Percentiles rank a stretch among this genome's conserved stretches.
Conservation (phyloP, 2,113 vertebrate genomes). For the Cyanocitta stelleri region DNA sequence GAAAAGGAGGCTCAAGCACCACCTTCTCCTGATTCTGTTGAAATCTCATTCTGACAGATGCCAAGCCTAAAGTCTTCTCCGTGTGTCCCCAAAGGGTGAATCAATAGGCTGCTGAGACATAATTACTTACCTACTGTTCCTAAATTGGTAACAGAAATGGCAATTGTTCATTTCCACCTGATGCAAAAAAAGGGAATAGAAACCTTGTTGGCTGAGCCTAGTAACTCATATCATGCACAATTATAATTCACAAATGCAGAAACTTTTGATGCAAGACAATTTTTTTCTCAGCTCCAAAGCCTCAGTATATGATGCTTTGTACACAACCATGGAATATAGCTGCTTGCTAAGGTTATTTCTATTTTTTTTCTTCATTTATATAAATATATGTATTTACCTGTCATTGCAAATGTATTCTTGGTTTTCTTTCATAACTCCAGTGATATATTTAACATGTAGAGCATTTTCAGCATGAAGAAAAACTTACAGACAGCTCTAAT, state of each 20-base stretch:
- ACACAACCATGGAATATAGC: background rate
- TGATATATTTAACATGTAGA: background rate
- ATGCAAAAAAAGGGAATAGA: background rate
- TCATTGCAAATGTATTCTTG: background rate
- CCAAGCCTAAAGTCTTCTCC: background rate
- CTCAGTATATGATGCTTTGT: background rate
- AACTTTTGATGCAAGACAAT: background rate
- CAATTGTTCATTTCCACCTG: background rate
- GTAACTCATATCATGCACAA: background rate
- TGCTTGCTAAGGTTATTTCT: background rate
- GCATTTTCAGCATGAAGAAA: background rate
- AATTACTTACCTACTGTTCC: slow-evolving; percentile 11
- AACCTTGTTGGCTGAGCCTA: background rate
- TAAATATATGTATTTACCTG: background rate
- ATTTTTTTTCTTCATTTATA: background rate
- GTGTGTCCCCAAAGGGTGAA: background rate
- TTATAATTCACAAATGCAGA: background rate
- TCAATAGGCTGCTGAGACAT: background rate
- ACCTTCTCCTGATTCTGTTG: background rate
- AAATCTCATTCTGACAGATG: background rate
- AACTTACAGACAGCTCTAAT: background rate
- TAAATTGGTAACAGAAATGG: background rate
- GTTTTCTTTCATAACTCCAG: background rate
- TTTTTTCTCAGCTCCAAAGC: background rate
- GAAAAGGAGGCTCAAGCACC: fast-evolving